Conservation (phyloP, 30 jellyfish, hydroid and myxozoan genomes). For the Thelohanellus kitauei region DNA sequence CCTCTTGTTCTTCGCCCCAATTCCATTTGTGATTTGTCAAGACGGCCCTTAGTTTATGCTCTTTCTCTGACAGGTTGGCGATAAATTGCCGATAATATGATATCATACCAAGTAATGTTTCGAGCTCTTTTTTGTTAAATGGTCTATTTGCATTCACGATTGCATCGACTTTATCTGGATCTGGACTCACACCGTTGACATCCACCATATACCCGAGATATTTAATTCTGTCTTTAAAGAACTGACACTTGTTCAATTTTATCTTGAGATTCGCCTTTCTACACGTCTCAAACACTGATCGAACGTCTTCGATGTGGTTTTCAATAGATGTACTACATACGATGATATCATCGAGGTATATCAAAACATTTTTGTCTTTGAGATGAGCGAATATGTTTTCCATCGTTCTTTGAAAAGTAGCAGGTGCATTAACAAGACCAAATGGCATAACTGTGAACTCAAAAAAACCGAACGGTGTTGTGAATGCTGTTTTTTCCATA, state of each 20-base stretch:
- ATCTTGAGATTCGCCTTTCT: slow-evolving; percentile 8
- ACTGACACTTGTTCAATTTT: slow-evolving; percentile 13
- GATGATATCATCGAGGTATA: slow-evolving; percentile 15
- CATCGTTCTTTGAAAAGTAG: slow-evolving; percentile 12
- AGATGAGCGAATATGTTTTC: slow-evolving; percentile 8
- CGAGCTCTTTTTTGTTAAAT: slow-evolving; percentile 3
- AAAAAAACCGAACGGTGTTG: slow-evolving; percentile 8
- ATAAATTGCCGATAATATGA: slow-evolving; percentile 11
- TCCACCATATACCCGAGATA: slow-evolving; percentile 4
- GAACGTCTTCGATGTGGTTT: slow-evolving; percentile 3
- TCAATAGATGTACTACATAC: slow-evolving; percentile 13
- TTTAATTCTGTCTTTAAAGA: too few relatives aligned
- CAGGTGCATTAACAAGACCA: slow-evolving; percentile 10
- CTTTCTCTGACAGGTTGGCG: slow-evolving; percentile 4
- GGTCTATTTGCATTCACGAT: slow-evolving; percentile 9
- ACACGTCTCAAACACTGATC: slow-evolving; percentile 8
- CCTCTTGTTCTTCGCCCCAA: slow-evolving; percentile 11
- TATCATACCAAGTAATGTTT: slow-evolving; percentile 9
- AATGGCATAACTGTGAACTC: slow-evolving; percentile 12
- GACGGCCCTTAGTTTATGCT: slow-evolving; percentile 3
- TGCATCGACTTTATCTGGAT: slow-evolving; percentile 10
- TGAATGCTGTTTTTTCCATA: slow-evolving; percentile 8
- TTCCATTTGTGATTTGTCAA: not conserved
- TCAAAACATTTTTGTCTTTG: slow-evolving; percentile 13
- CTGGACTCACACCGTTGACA: slow-evolving; percentile 8